These are phyloP conservation scores for Triplophysa bombifrons DNA, from an alignment of 2,797 vertebrate species.

Conservation along the genomic window DNA sequence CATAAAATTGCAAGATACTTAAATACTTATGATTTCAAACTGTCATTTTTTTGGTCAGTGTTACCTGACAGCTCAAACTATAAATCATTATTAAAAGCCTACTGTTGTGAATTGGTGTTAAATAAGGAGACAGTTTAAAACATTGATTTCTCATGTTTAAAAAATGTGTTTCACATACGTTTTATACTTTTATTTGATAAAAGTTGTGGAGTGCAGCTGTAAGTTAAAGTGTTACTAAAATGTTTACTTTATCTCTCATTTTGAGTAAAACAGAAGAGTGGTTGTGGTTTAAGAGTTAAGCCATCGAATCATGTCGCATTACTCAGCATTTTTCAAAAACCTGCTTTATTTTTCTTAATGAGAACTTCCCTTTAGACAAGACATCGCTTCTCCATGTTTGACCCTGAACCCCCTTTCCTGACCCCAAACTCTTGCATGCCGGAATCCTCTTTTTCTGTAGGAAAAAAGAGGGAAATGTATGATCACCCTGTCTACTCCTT, in stretches of 20 bases:
- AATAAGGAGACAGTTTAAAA: too few species aligned
- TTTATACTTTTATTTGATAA: too few species aligned
- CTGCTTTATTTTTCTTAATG: constrained; percentile 15
- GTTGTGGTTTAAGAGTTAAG: constrained; percentile 36
- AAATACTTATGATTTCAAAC: too few species aligned
- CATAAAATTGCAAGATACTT: too few species aligned
- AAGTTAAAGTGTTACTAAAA: neutral
- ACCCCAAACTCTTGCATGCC: constrained; percentile 99
- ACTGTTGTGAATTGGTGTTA: too few species aligned
- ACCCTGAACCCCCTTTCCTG: constrained; percentile 91
- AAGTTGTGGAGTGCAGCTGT: neutral
- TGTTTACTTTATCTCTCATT: constrained; percentile 12
- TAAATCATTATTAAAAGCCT: too few species aligned
- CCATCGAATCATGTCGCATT: constrained; percentile 11
- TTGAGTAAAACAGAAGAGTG: neutral
- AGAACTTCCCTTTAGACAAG: constrained; percentile 42
- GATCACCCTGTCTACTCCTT: constrained; percentile 99
- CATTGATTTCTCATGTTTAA: too few species aligned
- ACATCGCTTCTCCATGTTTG: constrained; percentile 74
- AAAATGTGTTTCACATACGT: too few species aligned
- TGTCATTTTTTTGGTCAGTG: too few species aligned
- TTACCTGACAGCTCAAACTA: too few species aligned
- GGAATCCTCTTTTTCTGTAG: constrained; percentile 99
- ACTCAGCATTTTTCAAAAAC: constrained; percentile 1
- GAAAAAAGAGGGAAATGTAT: constrained; percentile 99